A percentile compares a stretch with the other conserved stretches of the same genome.
Evolutionary conservation across 2,888 invertebrate genomes (phyloP).

Genomic region (Drosophila anceps): DNA sequence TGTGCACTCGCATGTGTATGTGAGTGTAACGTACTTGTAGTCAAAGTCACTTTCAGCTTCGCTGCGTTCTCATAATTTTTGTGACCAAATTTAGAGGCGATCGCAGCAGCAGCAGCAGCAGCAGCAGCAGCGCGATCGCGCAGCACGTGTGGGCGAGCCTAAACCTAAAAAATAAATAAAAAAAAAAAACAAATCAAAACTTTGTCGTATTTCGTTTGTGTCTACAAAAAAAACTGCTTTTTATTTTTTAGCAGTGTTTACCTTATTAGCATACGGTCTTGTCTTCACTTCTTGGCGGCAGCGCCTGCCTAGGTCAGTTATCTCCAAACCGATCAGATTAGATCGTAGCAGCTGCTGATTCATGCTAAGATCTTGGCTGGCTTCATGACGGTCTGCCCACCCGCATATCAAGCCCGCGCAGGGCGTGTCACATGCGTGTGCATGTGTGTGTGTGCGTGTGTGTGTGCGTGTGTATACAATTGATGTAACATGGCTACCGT

Average conservation of each 20-base stretch:
- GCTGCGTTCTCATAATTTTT: constrained; percentile 76
- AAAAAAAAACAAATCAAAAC: constrained; percentile 38
- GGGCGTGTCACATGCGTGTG: constrained; percentile 37
- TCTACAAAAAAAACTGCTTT: constrained; percentile 36
- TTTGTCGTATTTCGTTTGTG: constrained; percentile 58
- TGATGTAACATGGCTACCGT: constrained; percentile 65
- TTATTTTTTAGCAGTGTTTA: constrained; percentile 27
- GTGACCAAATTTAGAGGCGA: constrained; percentile 75
- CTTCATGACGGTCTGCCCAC: constrained; percentile 50
- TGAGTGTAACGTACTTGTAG: constrained; percentile 72
- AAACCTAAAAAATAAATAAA: constrained; percentile 22
- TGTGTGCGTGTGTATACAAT: constrained; percentile 31
- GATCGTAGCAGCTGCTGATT: constrained; percentile 58
- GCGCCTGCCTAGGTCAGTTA: constrained; percentile 74
- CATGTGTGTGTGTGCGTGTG: constrained; percentile 4
- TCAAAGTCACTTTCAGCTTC: constrained; percentile 82
- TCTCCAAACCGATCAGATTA: constrained; percentile 38
- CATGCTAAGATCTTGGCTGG: constrained; percentile 59
- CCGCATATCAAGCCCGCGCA: constrained; percentile 45
- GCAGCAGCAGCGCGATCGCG: constrained; percentile 21
- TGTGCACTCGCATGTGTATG: constrained; percentile 26
- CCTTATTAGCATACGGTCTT: constrained; percentile 64
- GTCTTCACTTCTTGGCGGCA: constrained; percentile 54
- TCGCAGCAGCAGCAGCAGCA: constrained; percentile 29
- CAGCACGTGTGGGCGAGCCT: constrained; percentile 62